A percentile compares a stretch with the other conserved stretches of the same genome.
These are phyloP conservation scores for Syndactyla subalaris DNA, from an alignment of 2,797 vertebrate species.

Conservation along the genomic window DNA sequence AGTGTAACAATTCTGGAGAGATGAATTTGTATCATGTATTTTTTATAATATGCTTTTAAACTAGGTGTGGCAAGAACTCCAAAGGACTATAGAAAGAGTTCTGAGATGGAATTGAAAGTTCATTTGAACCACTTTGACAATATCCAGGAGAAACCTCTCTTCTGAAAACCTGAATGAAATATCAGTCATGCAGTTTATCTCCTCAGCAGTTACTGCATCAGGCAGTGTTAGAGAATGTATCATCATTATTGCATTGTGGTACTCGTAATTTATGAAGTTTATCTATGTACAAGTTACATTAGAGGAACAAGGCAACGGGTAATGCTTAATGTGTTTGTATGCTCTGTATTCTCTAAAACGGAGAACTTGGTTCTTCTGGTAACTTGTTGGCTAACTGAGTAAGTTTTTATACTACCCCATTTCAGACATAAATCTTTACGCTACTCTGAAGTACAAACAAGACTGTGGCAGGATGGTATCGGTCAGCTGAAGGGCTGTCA, in stretches of 20 bases:
- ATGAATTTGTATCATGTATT: neutral
- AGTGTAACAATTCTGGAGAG: neutral
- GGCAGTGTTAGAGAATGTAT: neutral
- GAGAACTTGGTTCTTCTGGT: neutral
- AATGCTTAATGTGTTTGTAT: neutral
- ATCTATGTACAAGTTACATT: neutral
- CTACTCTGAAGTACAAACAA: neutral
- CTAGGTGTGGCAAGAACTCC: neutral
- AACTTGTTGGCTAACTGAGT: neutral
- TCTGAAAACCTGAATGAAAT: neutral
- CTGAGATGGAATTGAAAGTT: neutral
- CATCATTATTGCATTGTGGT: neutral
- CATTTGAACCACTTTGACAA: neutral
- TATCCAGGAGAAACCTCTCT: neutral
- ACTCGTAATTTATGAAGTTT: neutral
- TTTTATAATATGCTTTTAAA: neutral
- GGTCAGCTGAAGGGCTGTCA: constrained; percentile 35
- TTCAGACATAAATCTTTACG: neutral
- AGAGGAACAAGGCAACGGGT: neutral
- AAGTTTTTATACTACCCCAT: neutral
- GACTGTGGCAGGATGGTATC: neutral
- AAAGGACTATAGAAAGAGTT: neutral
- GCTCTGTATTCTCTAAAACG: neutral
- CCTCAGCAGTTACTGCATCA: neutral
- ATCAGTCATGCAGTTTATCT: neutral